Percentiles rank a stretch among this genome's conserved stretches.
Evolutionary conservation across 2,797 vertebrate species (phyloP).

Genomic region (Semotilus atromaculatus): DNA sequence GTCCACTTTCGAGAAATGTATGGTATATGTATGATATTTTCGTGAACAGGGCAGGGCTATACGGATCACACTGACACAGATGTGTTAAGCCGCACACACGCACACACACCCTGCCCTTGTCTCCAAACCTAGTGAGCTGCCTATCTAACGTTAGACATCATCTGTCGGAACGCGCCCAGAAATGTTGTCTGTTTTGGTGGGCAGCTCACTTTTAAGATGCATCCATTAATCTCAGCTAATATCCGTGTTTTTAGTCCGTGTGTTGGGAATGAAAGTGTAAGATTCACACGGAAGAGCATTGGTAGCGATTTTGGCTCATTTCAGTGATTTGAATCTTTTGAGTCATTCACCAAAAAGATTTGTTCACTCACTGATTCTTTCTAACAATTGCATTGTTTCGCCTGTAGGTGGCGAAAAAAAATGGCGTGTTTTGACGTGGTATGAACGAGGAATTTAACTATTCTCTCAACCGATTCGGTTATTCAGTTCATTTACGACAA

Average conservation of each 20-base stretch:
- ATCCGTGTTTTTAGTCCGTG: neutral
- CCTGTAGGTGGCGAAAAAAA: slow-evolving; percentile 16
- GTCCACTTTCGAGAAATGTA: neutral
- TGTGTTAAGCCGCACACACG: slow-evolving; percentile 7
- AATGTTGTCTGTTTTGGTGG: neutral
- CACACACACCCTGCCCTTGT: neutral
- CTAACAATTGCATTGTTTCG: neutral
- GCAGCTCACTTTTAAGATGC: neutral
- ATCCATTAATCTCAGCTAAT: neutral
- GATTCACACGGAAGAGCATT: neutral
- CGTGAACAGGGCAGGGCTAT: slow-evolving; percentile 28
- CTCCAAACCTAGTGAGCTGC: neutral
- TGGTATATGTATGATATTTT: neutral
- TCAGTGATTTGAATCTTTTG: slow-evolving; percentile 2
- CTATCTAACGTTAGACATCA: slow-evolving; percentile 24
- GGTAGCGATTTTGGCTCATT: neutral
- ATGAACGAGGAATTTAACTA: neutral
- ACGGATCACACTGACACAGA: slow-evolving; percentile 30
- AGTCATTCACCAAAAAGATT: neutral
- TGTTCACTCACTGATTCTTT: neutral
- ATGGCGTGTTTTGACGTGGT: neutral
- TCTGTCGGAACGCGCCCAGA: neutral
- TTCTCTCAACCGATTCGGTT: neutral
- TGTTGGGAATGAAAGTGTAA: neutral
- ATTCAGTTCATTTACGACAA: neutral